Conservation (phyloP, 2,113 vertebrate species). For the Odocoileus virginianus region DNA sequence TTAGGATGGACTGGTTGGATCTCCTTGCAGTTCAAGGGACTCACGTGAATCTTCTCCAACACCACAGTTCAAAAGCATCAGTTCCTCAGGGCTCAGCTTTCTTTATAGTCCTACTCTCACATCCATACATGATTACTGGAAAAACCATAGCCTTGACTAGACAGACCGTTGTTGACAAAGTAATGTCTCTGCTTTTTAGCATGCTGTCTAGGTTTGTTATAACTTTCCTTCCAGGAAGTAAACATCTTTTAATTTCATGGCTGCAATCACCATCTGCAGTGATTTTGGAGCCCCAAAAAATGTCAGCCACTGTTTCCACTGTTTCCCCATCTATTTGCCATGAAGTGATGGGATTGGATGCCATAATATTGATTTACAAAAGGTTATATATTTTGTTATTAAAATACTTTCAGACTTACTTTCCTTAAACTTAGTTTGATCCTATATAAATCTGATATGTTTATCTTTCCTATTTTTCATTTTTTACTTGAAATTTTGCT, state of each 20-base stretch:
- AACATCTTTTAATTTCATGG: background rate
- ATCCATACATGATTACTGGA: background rate
- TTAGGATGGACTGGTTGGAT: background rate
- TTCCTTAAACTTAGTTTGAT: background rate
- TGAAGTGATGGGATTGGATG: background rate
- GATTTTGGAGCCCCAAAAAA: background rate
- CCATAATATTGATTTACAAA: slow-evolving; percentile 14
- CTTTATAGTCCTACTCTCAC: background rate
- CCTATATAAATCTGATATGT: background rate
- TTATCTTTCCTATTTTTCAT: background rate
- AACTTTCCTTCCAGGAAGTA: background rate
- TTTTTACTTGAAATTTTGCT: background rate
- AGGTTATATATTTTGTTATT: background rate
- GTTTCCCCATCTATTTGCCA: background rate
- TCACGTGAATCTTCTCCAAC: background rate
- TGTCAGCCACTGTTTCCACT: background rate
- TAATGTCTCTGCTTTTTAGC: background rate
- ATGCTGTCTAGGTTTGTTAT: background rate
- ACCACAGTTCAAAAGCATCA: background rate
- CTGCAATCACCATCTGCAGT: background rate
- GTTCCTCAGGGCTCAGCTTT: fast-evolving
- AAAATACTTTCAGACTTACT: background rate
- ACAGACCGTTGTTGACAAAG: background rate
- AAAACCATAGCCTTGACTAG: background rate
- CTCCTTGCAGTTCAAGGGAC: background rate